Conservation (phyloP, 2,797 vertebrate species). For the Tachyglossus aculeatus region DNA sequence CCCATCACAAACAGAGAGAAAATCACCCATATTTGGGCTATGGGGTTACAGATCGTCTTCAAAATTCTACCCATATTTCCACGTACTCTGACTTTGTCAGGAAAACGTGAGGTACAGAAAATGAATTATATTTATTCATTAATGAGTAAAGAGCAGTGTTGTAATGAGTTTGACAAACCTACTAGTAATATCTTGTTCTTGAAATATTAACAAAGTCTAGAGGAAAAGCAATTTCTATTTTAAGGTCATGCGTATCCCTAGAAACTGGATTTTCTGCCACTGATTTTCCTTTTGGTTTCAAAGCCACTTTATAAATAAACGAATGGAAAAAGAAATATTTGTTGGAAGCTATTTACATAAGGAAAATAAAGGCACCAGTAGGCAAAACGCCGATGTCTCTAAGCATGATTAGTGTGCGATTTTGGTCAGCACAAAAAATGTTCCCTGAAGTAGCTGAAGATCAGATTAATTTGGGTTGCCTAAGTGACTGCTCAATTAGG, state of each 20-base stretch:
- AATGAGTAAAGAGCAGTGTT: neutral
- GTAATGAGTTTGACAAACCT: neutral
- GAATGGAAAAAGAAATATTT: conserved; percentile 31
- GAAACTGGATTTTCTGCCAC: conserved; percentile 32
- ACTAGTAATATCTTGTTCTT: conserved; percentile 18
- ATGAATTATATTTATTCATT: conserved; percentile 2
- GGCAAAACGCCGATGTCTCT: conserved; percentile 28
- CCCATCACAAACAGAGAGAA: conserved; percentile 1
- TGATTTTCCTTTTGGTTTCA: conserved; percentile 42
- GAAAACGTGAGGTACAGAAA: conserved; percentile 24
- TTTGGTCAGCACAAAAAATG: conserved; percentile 27
- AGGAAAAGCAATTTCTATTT: conserved; percentile 6
- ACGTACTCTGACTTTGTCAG: neutral
- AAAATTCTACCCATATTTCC: neutral
- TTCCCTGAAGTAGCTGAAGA: conserved; percentile 15
- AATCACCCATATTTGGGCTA: too few species aligned
- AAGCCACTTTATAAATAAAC: conserved; percentile 26
- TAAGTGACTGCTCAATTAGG: conserved; percentile 7
- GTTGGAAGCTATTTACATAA: conserved; percentile 29
- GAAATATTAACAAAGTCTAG: conserved; percentile 10
- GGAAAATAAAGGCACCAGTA: conserved; percentile 42
- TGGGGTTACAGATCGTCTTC: too few species aligned
- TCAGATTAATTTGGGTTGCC: conserved; percentile 17
- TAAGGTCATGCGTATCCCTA: conserved; percentile 51
- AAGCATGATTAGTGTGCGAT: neutral